Percentiles rank a stretch among this genome's conserved stretches.
phyloP scores from a whole-genome alignment of 92 coral and sea anemone genomes.

The Plumapathes pennacea region DNA sequence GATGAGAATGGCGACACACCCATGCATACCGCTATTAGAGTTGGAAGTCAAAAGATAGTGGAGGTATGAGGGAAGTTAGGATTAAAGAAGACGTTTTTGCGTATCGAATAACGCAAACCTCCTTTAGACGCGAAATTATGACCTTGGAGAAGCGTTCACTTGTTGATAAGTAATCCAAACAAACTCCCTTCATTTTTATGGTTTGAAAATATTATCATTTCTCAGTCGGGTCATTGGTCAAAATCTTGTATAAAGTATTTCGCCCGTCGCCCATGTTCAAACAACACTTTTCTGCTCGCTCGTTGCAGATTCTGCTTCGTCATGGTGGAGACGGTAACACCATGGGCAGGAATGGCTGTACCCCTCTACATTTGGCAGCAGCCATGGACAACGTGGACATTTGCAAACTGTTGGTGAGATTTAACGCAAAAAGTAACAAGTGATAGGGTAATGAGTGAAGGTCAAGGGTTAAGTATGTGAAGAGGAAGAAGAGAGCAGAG shows the following conservation, averaged over 20 bases:
- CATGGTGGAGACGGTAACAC: slow-evolving; percentile 27
- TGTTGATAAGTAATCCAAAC: no score
- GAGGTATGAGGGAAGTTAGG: no score
- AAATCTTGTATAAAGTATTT: neutral
- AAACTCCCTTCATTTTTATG: no score
- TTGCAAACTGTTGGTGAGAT: slow-evolving; percentile 44
- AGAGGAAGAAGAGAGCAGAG: neutral
- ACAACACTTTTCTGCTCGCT: neutral
- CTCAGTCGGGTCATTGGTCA: neutral
- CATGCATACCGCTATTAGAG: slow-evolving; percentile 56
- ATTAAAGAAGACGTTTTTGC: no score
- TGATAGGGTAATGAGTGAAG: neutral
- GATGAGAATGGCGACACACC: slow-evolving; percentile 62
- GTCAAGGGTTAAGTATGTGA: neutral
- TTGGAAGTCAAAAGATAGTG: slow-evolving; percentile 45
- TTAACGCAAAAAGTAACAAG: neutral
- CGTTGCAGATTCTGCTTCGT: slow-evolving; percentile 30
- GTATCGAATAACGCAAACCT: no score
- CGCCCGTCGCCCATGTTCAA: neutral
- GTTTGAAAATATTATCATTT: no score
- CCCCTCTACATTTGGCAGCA: slow-evolving; percentile 61
- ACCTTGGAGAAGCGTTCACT: no score
- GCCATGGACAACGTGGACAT: slow-evolving; percentile 40
- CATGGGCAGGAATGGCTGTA: slow-evolving; percentile 39
- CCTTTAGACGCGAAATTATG: no score